Conservation (phyloP, 2,888 invertebrate species). For the Blastobasis lacticolella region DNA sequence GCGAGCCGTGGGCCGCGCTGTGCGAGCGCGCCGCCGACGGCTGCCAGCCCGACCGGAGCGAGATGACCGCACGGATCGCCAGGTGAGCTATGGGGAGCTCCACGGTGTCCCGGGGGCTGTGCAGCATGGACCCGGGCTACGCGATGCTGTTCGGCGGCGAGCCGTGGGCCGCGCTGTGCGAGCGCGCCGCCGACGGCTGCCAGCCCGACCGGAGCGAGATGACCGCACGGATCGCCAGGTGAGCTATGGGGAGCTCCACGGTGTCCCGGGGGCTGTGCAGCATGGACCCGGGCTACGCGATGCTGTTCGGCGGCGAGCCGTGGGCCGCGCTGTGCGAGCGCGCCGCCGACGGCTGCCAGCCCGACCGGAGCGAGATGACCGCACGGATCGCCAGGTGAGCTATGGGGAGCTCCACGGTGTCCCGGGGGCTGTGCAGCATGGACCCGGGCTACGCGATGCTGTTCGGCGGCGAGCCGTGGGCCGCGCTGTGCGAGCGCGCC, state of each 20-base stretch:
- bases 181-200: conserved; percentile 71
- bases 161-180: conserved; percentile 83
- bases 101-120: conserved; percentile 82
- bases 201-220: conserved; percentile 66
- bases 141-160: conserved; percentile 82
- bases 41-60: conserved; percentile 56
- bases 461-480: conserved; percentile 85
- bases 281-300: conserved; percentile 81
- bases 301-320: conserved; percentile 81
- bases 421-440: conserved; percentile 81
- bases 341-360: conserved; percentile 63
- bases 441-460: conserved; percentile 82
- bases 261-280: conserved; percentile 83
- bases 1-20: conserved; percentile 83
- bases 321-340: conserved; percentile 84
- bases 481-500: conserved; percentile 79
- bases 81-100: conserved; percentile 67
- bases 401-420: conserved; percentile 78
- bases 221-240: conserved; percentile 64
- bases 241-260: conserved; percentile 68
- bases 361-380: conserved; percentile 67
- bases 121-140: conserved; percentile 82
- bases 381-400: conserved; percentile 59
- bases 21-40: conserved; percentile 77
- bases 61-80: conserved; percentile 65